Base-by-base conservation (phyloP, 2,797 vertebrate species). In the Takifugu rubripes region DNA sequence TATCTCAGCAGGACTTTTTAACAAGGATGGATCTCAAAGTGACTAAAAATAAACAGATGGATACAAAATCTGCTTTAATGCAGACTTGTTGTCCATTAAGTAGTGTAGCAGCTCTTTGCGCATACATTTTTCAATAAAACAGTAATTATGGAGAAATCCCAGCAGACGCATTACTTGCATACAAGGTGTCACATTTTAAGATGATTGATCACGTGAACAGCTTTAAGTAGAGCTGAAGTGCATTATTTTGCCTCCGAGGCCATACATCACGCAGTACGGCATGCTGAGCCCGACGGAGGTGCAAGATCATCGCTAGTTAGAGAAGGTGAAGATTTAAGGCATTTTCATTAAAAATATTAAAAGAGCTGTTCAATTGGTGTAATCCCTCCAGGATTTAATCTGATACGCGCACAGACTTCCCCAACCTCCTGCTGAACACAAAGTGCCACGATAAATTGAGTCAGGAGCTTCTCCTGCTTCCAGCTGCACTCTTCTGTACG, bases 111-210 rank as follows among this genome's bases (percentile, higher is more conserved):
- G 66, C 63, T 85, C 72, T 58, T 68, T 24, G 58, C 66, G 64
- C 56, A 84, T 82, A 68, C 76, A 85, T 87, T 85, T 86, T 85
- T 79, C 78, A 84, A 83, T 87, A 80, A 82, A 84, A 81, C 68
- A 54, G 70, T 84, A 84, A 88, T 89, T 82, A 84, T 77, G 3
- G 74, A 56, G 81, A 81, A 85, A 66, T 84, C 85, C 79, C 83
- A 63, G 68, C 54, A 31, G 81, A 75, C 66, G 75, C 62, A 83
- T 88, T 86, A 75, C 61, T 51, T 40, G 54, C 56, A 65, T 70
- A 51, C 10, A 46, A 49, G 45, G 49, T 71, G 78, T 78, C 80
- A 75, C 61, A 66, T 70, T 70, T 66, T 9, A 36, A 44, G 72
- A 79, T 40, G 66, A 88, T 88, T 84, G 75, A 89, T 88, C 79